phyloP scores from a whole-genome alignment of 2,888 invertebrate genomes.

The Pseudanteris insignis region DNA sequence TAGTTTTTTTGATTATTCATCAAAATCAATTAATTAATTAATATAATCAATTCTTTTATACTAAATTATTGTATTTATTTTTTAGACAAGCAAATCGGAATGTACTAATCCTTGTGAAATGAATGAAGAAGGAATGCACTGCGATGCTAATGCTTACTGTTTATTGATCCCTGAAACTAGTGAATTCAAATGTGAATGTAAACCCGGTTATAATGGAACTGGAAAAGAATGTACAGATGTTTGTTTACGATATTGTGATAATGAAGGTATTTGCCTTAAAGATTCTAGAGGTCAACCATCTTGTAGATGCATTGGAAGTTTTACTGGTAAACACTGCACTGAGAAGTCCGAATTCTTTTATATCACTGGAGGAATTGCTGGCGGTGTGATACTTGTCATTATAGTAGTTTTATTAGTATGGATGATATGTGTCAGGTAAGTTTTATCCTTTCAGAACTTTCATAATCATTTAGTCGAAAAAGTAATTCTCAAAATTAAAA shows the following conservation, averaged over 20 bases:
- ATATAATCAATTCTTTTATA: too few relatives aligned
- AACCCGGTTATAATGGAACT: conserved; percentile 90
- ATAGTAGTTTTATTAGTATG: conserved; percentile 91
- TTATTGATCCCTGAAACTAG: conserved; percentile 83
- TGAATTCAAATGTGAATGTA: conserved; percentile 91
- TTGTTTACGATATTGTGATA: conserved; percentile 86
- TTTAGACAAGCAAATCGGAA: conserved; percentile 79
- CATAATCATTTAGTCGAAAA: too few relatives aligned
- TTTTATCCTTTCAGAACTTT: too few relatives aligned
- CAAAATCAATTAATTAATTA: too few relatives aligned
- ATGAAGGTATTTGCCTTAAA: conserved; percentile 88
- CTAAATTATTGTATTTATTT: too few relatives aligned
- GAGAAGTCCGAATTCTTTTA: conserved; percentile 96
- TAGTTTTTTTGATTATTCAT: too few relatives aligned
- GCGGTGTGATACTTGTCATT: conserved; percentile 92
- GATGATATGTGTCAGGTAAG: conserved; percentile 93
- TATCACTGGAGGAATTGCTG: conserved; percentile 93
- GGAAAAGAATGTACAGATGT: conserved; percentile 84
- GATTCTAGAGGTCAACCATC: conserved; percentile 84
- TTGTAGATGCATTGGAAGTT: conserved; percentile 90
- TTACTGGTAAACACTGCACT: conserved; percentile 87
- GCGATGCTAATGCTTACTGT: conserved; percentile 88
- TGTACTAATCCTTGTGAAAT: conserved; percentile 93
- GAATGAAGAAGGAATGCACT: conserved; percentile 82
- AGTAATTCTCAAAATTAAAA: too few relatives aligned